Base-by-base conservation (phyloP, 2,888 invertebrate species). In the Himalopsyche anomala region DNA sequence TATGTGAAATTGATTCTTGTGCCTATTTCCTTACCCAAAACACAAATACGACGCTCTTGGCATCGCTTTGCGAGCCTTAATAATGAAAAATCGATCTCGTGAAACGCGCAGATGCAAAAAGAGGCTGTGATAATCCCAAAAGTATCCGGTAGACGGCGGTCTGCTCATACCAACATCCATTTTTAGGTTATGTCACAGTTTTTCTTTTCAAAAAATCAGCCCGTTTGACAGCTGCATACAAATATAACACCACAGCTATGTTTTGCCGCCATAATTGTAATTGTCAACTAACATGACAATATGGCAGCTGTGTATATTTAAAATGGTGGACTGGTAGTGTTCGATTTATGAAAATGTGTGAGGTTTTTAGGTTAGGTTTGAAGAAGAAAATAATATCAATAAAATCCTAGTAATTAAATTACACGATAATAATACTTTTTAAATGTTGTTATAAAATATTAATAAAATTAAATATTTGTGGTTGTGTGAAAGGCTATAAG, bases 381-480 rank as follows among this genome's bases (percentile, higher is more conserved):
- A n/a, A 17, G 17, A 42, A 36, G 54, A 54, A 54, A 54, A 80
- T 84, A 80, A 28, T 81, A 36, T 69, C 56, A 17, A 74, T 83
- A 51, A 9, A 51, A 79, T 42, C 45, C 54, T 84, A 81, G 80
- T 56, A 54, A 51, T 80, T 84, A 45, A 42, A 80, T 19, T 28
- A 62, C 8, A 62, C 4, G 19, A 62, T 62, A 62, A 62, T 62
- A 62, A n/a, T 19, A 19, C 19, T 62, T 19, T 6, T 62, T 62
- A 19, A 84, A 74, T 83, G 83, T 83, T 80, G 54, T 84, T 84
- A 38, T 84, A 55, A 56, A 40, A 28, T 80, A 56, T 84, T 80
- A 84, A 81, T 80, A 54, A 81, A 62, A 55, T 19, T 62, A 19
- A n/a, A 62, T 62, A 92, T 84, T 91, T 92, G 87, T 86, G 87